Conservation (phyloP, 2,888 invertebrate genomes). For the Sesia bembeciformis region DNA sequence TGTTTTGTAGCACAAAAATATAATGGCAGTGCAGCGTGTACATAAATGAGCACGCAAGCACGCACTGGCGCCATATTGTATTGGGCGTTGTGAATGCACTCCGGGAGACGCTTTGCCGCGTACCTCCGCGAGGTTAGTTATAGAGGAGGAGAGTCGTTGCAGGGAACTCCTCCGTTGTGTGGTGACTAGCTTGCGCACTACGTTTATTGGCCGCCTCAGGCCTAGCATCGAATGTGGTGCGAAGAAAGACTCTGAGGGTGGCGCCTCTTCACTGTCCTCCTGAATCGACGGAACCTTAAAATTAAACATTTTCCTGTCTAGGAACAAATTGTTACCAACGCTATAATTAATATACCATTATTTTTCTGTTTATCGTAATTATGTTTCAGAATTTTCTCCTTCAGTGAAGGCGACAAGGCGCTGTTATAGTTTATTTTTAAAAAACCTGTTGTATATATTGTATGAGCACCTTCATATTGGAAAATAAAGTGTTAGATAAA, state of each 20-base stretch:
- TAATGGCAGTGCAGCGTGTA: too few species aligned
- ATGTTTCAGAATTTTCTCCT: too few species aligned
- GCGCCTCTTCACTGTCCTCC: conserved; percentile 50
- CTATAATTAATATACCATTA: too few species aligned
- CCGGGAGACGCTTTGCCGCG: conserved; percentile 32
- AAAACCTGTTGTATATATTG: neutral
- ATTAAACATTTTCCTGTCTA: conserved; percentile 31
- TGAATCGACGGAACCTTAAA: conserved; percentile 59
- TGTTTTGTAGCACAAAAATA: too few species aligned
- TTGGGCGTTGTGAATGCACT: conserved; percentile 40
- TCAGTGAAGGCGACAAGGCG: too few species aligned
- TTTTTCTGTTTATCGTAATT: too few species aligned
- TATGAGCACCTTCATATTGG: neutral
- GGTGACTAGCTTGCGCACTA: conserved; percentile 68
- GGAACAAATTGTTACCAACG: neutral
- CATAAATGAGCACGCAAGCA: too few species aligned
- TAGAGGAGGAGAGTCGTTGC: conserved; percentile 64
- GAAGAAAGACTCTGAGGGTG: conserved; percentile 47
- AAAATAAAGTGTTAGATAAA: too few species aligned
- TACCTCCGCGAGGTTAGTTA: conserved; percentile 71
- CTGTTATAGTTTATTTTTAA: too few species aligned
- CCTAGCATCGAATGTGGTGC: conserved; percentile 52
- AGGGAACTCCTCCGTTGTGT: conserved; percentile 63
- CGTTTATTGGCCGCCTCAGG: conserved; percentile 60
- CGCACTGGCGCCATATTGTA: too few species aligned